These are phyloP conservation scores for Sinocyclocheilus rhinocerous DNA, from an alignment of 2,113 vertebrate genomes.

Conservation along the genomic window DNA sequence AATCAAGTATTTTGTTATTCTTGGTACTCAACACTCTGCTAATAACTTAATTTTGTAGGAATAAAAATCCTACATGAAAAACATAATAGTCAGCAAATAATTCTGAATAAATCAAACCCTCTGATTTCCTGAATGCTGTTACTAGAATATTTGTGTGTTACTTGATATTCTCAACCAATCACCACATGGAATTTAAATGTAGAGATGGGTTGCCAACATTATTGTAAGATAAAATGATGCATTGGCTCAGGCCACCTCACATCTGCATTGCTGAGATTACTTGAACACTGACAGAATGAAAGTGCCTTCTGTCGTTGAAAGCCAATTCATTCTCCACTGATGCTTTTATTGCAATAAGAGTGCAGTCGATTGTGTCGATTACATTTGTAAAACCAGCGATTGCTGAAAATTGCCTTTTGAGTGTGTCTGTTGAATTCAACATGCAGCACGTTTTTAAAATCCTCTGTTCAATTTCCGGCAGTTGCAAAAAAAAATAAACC, in stretches of 20 bases:
- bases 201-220: background rate
- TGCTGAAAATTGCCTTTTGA: slow-evolving; percentile 18
- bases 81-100: background rate
- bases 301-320: background rate
- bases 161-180: background rate
- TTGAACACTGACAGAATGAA: background rate
- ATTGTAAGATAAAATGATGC: background rate
- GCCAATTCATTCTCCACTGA: background rate
- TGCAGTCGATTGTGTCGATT: slow-evolving; percentile 10
- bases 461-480: background rate
- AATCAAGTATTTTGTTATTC: background rate
- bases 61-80: background rate
- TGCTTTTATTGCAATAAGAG: slow-evolving; percentile 17
- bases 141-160: background rate
- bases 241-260: background rate
- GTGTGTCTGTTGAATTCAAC: slow-evolving; percentile 1
- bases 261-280: slow-evolving; percentile 6
- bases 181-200: background rate
- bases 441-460: background rate
- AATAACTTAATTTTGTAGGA: background rate
- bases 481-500: too few relatives aligned
- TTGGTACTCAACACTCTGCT: background rate
- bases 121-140: background rate
- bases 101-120: background rate
- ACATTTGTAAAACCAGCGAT: background rate